Evolutionary conservation across 2,113 vertebrate species (phyloP).

Genomic region (Leuciscus idus): DNA sequence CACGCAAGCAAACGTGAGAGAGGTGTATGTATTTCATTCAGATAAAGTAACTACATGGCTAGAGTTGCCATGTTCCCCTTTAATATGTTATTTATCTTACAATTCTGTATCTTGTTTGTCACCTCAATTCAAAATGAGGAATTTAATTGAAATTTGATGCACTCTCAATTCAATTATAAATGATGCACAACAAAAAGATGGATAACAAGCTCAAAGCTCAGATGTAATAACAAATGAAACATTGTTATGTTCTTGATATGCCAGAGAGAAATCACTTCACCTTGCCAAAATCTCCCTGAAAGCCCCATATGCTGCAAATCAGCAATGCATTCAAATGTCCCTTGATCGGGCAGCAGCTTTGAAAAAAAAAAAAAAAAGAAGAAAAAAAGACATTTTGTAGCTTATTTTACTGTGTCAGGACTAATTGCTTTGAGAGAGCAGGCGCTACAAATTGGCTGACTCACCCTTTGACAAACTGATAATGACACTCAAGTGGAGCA

Average conservation of each 20-base stretch:
- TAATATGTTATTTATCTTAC: too few species aligned
- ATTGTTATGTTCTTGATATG: neutral
- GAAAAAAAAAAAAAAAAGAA: neutral
- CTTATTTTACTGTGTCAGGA: constrained; percentile 49
- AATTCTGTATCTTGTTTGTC: neutral
- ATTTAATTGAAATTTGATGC: neutral
- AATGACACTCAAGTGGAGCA: constrained; percentile 50
- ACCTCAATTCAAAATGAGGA: neutral
- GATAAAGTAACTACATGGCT: too few species aligned
- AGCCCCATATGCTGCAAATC: neutral
- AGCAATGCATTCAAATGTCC: neutral
- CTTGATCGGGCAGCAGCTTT: neutral
- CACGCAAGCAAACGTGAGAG: too few species aligned
- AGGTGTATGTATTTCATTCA: too few species aligned
- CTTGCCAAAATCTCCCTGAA: constrained; percentile 15
- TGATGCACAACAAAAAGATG: neutral
- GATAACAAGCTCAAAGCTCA: neutral
- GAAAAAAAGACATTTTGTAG: constrained; percentile 14
- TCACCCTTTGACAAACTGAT: constrained; percentile 54
- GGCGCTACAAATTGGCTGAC: constrained; percentile 53
- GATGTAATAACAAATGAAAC: neutral
- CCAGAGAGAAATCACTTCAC: neutral
- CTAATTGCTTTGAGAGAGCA: constrained; percentile 47
- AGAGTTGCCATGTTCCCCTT: too few species aligned
- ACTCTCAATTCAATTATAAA: neutral